phyloP scores from a whole-genome alignment of 2,113 vertebrate species.

The Bungarus multicinctus region DNA sequence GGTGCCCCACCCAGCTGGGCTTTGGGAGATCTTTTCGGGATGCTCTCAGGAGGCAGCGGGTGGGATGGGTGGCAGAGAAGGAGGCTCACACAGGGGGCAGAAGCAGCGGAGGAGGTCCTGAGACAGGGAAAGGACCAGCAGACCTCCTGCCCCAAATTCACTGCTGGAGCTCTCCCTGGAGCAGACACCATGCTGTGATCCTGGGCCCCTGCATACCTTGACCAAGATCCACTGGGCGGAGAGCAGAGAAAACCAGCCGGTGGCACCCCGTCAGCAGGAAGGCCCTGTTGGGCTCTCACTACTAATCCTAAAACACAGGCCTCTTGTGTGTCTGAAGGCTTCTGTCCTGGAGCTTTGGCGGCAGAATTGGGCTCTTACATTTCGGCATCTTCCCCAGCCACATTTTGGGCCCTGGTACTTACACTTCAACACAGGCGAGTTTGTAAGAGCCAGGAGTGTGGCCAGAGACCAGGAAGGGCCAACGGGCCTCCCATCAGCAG shows the following conservation, averaged over 20 bases:
- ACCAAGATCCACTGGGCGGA: neutral
- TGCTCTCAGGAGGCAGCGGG: conserved; percentile 9
- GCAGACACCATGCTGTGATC: conserved; percentile 33
- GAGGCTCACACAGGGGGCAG: neutral
- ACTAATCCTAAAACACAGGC: neutral
- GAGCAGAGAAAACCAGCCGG: neutral
- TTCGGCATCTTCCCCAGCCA: neutral
- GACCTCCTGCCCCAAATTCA: conserved; percentile 43
- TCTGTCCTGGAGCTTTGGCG: neutral
- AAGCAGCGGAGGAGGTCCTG: neutral
- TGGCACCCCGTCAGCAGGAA: neutral
- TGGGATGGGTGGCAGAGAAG: conserved; percentile 5
- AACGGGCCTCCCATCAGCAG: neutral
- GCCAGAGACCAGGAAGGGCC: neutral
- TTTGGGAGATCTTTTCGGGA: neutral
- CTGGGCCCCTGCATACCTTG: conserved; percentile 7
- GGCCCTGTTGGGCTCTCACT: neutral
- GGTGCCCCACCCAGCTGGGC: neutral
- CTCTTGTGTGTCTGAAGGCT: neutral
- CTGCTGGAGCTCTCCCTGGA: conserved; percentile 19
- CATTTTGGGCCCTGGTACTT: neutral
- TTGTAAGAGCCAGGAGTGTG: neutral
- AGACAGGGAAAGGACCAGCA: neutral
- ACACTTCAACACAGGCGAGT: neutral
- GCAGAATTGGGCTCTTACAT: neutral